Evolutionary conservation across 2,113 vertebrate species (phyloP).

Genomic region (Murina feae): DNA sequence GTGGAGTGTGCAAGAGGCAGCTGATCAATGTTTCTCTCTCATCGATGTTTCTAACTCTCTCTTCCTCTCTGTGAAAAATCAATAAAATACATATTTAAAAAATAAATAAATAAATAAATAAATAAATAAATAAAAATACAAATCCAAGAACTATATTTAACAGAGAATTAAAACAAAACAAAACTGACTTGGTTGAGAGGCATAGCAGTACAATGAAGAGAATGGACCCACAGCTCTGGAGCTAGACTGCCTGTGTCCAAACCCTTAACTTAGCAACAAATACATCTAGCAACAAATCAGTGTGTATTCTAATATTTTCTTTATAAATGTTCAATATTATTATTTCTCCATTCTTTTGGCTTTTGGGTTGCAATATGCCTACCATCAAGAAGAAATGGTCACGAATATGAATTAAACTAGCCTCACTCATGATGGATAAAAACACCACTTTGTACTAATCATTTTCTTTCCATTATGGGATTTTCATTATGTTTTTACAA

Average conservation of each 20-base stretch:
- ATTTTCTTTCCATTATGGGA: background rate
- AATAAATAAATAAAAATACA: constrained; percentile 27
- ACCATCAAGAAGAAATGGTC: background rate
- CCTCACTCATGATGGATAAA: no score
- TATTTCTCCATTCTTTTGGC: background rate
- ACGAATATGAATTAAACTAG: background rate
- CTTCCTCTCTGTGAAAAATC: no score
- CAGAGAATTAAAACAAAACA: background rate
- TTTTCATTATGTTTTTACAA: constrained; percentile 17
- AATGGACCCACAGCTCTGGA: background rate
- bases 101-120: no score
- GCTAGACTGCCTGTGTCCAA: background rate
- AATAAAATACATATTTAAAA: no score
- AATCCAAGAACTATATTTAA: background rate
- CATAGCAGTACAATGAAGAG: background rate
- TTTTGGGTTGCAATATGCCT: background rate
- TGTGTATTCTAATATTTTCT: background rate
- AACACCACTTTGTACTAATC: background rate
- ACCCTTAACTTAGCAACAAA: background rate
- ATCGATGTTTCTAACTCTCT: no score
- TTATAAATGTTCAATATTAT: background rate
- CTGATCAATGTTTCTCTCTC: no score
- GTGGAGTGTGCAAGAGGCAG: no score
- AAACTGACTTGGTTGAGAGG: background rate
- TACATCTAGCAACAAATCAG: background rate